Base-by-base conservation (phyloP, 2,113 vertebrate genomes). In the Stigmatopora nigra region DNA sequence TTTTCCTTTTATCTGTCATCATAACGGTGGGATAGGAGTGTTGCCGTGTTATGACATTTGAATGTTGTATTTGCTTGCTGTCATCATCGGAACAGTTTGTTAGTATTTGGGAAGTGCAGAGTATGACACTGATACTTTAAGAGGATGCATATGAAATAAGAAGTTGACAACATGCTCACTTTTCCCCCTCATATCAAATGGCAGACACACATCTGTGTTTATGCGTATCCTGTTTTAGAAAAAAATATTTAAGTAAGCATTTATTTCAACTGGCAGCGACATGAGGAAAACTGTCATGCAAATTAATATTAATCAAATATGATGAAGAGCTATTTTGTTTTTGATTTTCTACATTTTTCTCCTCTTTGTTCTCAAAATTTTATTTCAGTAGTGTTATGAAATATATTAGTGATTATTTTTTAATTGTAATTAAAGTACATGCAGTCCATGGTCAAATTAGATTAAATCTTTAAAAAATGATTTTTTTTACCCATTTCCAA, bases 41-140 rank as follows among this genome's bases (percentile, higher is more conserved):
- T 22, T 47, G 38, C 65, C 15, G 3, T 31, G 38, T 51, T 71
- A 35, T 73, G 65, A 67, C 14, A 0, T 38, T 72, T 60, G 17
- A 36, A 16, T 58, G 59, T 17, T 46, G 19, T 22, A 44, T 45
- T 53, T 71, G 38, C 53, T 66, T 51, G 35, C 58, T 52, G 65
- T 67, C 61, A 71, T 44, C 51, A 46, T 65, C 20, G 61, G 60
- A 56, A 38, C 71, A 41, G 53, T 49, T 8, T 46, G 69, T 70
- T 44, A 64, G 63, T 36, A 7, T 35, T 41, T 69, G 61, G 53
- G 53, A 60, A 65, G 70, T 60, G 67, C 46, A 56, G 57, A 64
- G 44, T 17, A 59, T 56, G 20, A 72, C 63, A 48, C 14, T 57
- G 64, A 65, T 58, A 49, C n/a, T 55, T 70, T 36, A 72, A 45